phyloP scores from a whole-genome alignment of 2,113 vertebrate species.

The Athene cunicularia region DNA sequence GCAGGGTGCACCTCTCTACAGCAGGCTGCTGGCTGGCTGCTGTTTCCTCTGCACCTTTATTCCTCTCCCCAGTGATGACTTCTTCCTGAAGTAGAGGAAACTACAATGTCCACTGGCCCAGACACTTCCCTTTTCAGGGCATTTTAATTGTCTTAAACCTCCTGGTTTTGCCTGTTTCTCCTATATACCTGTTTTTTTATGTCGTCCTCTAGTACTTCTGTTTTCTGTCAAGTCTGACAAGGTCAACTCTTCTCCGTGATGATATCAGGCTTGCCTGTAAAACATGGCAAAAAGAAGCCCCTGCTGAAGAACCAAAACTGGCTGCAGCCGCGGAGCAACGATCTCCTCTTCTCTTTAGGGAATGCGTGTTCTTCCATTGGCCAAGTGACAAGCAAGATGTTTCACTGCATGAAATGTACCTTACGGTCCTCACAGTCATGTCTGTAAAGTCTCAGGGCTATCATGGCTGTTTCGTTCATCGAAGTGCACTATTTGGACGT shows the following conservation, averaged over 20 bases:
- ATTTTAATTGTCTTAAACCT: neutral
- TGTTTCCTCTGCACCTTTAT: neutral
- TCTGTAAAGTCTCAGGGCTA: neutral
- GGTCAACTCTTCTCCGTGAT: neutral
- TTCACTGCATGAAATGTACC: neutral
- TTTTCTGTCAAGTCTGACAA: neutral
- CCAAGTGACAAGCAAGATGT: neutral
- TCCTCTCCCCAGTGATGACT: neutral
- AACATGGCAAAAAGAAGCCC: neutral
- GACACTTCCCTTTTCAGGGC: neutral
- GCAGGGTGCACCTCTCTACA: neutral
- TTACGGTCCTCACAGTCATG: neutral
- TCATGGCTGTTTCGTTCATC: neutral
- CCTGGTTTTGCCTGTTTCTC: neutral
- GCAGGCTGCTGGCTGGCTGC: neutral
- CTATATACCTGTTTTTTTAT: accelerated
- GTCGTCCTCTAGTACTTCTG: neutral
- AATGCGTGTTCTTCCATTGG: neutral
- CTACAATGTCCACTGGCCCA: accelerated
- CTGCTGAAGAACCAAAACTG: neutral
- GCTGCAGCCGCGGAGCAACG: accelerated
- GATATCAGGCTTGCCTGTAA: neutral
- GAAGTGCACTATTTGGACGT: neutral
- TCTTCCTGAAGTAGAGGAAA: neutral
- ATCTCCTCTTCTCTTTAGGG: neutral